phyloP scores from a whole-genome alignment of 2,797 vertebrate species.

The Syngnathus rostellatus region DNA sequence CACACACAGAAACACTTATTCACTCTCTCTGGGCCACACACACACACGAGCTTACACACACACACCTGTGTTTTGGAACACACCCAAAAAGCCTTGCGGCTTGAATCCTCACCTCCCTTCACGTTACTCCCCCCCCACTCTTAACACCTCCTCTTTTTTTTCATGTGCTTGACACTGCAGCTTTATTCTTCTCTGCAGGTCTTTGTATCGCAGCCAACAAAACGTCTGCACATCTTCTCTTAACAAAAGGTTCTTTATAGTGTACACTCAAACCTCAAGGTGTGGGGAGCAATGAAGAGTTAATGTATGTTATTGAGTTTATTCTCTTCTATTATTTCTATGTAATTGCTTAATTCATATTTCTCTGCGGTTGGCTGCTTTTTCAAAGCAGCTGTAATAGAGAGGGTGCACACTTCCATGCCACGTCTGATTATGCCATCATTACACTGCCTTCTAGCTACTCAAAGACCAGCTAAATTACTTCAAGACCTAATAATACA shows the following conservation, averaged over 20 bases:
- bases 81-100: constrained; percentile 50
- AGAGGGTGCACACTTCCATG: constrained; percentile 4
- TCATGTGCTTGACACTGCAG: constrained; percentile 31
- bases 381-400: constrained; percentile 10
- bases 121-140: constrained; percentile 35
- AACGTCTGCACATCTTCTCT: constrained; percentile 19
- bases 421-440: background rate
- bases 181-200: constrained; percentile 25
- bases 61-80: constrained; percentile 51
- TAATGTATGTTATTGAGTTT: constrained; percentile 5
- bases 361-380: background rate
- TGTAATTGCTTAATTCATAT: constrained; percentile 7
- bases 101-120: constrained; percentile 41
- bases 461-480: background rate
- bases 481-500: no score
- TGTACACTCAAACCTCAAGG: constrained; percentile 4
- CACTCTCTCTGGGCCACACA: constrained; percentile 36
- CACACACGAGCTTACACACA: constrained; percentile 19
- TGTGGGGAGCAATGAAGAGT: constrained; percentile 3
- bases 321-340: constrained; percentile 8
- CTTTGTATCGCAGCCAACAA: constrained; percentile 21
- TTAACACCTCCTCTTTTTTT: constrained; percentile 49
- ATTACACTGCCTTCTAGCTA: background rate
- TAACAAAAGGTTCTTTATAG: constrained; percentile 8
- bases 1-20: constrained; percentile 47